Conservation (phyloP, 2,113 vertebrate genomes). For the Aythya baeri region DNA sequence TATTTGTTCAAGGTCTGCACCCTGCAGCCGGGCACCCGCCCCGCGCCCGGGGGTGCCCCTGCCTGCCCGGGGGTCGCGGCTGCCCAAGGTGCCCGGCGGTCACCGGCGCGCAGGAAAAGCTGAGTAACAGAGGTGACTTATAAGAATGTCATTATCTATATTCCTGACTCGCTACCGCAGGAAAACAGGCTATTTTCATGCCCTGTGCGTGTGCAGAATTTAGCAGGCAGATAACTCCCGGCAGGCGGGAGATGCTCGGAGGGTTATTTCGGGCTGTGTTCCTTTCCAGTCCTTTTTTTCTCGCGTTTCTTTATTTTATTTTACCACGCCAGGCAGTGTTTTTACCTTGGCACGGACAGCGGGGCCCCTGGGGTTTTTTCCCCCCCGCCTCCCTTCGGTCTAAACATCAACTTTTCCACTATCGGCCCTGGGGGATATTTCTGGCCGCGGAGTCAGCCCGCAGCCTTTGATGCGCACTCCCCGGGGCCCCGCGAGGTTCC, state of each 20-base stretch:
- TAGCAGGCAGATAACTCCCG: conserved; percentile 65
- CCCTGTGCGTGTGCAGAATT: conserved; percentile 48
- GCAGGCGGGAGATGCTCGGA: conserved; percentile 50
- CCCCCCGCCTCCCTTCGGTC: not conserved
- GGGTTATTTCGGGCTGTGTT: conserved; percentile 68
- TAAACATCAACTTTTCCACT: conserved; percentile 67
- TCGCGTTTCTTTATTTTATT: conserved; percentile 19
- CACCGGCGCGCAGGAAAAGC: conserved; percentile 44
- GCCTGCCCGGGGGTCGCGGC: not conserved
- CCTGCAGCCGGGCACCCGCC: not conserved
- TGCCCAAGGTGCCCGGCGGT: not conserved
- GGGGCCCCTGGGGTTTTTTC: conserved; percentile 2
- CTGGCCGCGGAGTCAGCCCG: conserved; percentile 11
- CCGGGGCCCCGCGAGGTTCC: conserved; percentile 7
- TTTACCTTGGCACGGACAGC: conserved; percentile 16
- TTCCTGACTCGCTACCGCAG: conserved; percentile 62
- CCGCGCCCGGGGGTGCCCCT: not conserved
- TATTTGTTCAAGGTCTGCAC: conserved; percentile 14
- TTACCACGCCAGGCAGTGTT: conserved; percentile 24
- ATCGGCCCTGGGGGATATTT: conserved; percentile 38
- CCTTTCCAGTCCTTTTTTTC: conserved; percentile 60
- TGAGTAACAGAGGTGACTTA: conserved; percentile 71
- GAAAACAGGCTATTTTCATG: conserved; percentile 65
- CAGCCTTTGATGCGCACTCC: conserved; percentile 28
- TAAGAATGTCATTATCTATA: conserved; percentile 67